Evolutionary conservation across 2,797 vertebrate species (phyloP).

Genomic region (Microctenopoma stevenorrisi): DNA sequence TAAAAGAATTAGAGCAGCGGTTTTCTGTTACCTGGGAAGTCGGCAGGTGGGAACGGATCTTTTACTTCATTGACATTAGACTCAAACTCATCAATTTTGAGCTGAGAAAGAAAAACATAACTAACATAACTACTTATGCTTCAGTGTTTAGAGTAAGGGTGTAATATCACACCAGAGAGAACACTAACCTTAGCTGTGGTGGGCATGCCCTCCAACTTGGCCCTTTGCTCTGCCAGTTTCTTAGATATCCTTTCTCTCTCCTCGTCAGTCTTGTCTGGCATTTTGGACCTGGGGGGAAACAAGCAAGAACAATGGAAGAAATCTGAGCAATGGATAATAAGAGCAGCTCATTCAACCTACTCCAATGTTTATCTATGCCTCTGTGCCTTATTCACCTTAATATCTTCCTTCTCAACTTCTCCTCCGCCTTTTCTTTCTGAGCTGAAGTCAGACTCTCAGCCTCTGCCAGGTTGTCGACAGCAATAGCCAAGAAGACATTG

Average conservation of each 20-base stretch:
- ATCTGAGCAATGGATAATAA: not conserved
- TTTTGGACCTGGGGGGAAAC: constrained; percentile 80
- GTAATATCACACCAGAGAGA: constrained; percentile 20
- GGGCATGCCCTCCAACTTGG: constrained; percentile 92
- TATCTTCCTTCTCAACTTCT: constrained; percentile 89
- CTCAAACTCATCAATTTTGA: constrained; percentile 98
- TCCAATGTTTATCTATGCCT: not conserved
- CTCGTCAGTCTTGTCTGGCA: constrained; percentile 91
- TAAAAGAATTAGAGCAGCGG: not conserved
- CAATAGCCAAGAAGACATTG: constrained; percentile 98
- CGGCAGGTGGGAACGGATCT: constrained; percentile 96
- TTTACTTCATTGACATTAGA: constrained; percentile 98
- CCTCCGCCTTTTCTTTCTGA: constrained; percentile 95
- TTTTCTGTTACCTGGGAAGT: constrained; percentile 91
- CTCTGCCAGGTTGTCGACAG: constrained; percentile 96
- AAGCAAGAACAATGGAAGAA: constrained; percentile 3
- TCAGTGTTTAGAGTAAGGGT: not conserved
- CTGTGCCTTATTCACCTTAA: constrained; percentile 78
- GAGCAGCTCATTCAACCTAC: not conserved
- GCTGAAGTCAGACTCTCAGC: constrained; percentile 95
- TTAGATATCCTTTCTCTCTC: constrained; percentile 89
- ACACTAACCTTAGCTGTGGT: constrained; percentile 93
- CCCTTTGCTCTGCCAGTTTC: constrained; percentile 92
- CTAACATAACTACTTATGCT: not conserved
- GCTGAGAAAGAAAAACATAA: constrained; percentile 74